Conservation (phyloP, 2,888 invertebrate genomes). For the Pachymerium ferrugineum region DNA sequence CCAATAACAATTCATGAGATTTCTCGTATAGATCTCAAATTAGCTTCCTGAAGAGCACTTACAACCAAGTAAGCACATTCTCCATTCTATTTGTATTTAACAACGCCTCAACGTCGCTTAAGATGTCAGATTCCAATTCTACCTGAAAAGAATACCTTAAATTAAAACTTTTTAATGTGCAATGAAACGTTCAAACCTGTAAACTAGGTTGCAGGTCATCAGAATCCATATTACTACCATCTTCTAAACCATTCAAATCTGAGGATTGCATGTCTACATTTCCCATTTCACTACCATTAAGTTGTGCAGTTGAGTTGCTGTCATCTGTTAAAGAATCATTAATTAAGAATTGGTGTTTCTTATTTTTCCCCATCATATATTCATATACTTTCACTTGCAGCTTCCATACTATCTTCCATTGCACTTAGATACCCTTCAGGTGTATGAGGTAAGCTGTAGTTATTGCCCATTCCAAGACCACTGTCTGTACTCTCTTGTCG, state of each 20-base stretch:
- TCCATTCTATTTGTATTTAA: too few species aligned
- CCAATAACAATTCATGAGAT: too few species aligned
- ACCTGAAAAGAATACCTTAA: too few species aligned
- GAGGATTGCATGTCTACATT: constrained; percentile 17
- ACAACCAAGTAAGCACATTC: too few species aligned
- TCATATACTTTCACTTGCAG: constrained; percentile 59
- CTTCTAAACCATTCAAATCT: constrained; percentile 32
- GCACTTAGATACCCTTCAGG: constrained; percentile 86
- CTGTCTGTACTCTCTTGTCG: constrained; percentile 92
- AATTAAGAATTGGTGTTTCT: too few species aligned
- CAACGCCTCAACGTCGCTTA: too few species aligned
- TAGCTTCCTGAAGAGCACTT: too few species aligned
- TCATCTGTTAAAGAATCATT: neutral
- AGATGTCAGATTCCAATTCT: too few species aligned
- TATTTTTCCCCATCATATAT: neutral
- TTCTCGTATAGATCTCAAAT: too few species aligned
- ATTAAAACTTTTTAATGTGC: too few species aligned
- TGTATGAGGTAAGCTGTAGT: constrained; percentile 83
- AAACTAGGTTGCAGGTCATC: too few species aligned
- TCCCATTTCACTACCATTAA: neutral
- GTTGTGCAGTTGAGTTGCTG: constrained; percentile 23
- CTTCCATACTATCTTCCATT: constrained; percentile 87
- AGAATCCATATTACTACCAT: constrained; percentile 55
- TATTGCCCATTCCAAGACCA: constrained; percentile 70
- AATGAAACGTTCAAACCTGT: too few species aligned